Base-by-base conservation (phyloP, 2,113 vertebrate species). In the Pipra filicauda region DNA sequence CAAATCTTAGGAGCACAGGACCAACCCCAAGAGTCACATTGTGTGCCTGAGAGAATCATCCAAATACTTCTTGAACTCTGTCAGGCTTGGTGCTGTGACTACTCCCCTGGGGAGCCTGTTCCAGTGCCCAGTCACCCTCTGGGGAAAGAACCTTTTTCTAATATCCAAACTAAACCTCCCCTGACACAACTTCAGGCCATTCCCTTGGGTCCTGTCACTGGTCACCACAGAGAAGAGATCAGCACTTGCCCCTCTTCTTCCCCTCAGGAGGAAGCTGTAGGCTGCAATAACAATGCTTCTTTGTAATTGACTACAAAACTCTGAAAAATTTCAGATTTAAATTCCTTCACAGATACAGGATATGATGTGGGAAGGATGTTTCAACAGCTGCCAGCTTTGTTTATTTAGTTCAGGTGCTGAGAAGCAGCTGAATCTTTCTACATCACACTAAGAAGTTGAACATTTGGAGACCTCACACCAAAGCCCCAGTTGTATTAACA, bases 281-380 rank as follows among this genome's bases (percentile, higher is more conserved):
- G 17, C 37, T 39, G 27, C 37, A 41, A 41, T 61, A 88, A 35
- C 5, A 80, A 13, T 54, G 2, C 14, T 83, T n/a, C 37, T 71
- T 84, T 67, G 9, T 31, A 78, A 73, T 21, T n/a, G 48, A 31
- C 15, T 52, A 28, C n/a, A 37, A 26, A 84, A 31, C 28, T 35
- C 66, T 31, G 8, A n/a, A 58, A 49, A 46, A 3, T 43, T 93
- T 57, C 2, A 7, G 2, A 8, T 51, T 73, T 66, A 58, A 73
- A 59, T 44, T 73, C 8, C 28, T 5, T 66, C 33, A 62, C 9
- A 58, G 51, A 12, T 44, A 51, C 7, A 62, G 9, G 9, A 43
- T 62, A 13, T 0, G 0, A 35, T 46, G 9, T 43, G 14, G 37
- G 70, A 70, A 86, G 33, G 4, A 39, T 62, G 20, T 44, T 88